phyloP scores from a whole-genome alignment of 2,888 invertebrate species.

The Perizoma flavofasciatum region DNA sequence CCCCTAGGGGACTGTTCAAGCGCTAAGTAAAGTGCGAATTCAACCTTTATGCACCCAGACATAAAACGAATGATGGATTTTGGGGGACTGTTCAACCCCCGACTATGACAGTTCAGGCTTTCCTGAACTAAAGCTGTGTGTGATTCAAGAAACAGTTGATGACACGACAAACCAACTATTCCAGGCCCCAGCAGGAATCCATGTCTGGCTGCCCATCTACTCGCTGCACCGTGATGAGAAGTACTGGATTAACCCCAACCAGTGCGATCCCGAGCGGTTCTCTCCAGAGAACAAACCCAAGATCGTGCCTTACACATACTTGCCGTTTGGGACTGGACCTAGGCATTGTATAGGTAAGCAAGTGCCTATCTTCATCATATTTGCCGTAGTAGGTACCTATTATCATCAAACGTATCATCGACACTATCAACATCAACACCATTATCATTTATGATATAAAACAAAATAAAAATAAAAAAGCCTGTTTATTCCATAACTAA shows the following conservation, averaged over 20 bases:
- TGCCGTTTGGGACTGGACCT: constrained; percentile 76
- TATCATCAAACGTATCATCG: not conserved
- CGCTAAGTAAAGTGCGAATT: no score
- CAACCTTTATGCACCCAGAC: no score
- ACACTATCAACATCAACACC: not conserved
- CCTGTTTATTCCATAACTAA: no score
- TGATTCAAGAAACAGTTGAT: no score
- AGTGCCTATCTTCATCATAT: no score
- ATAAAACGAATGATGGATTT: no score
- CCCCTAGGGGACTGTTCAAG: no score
- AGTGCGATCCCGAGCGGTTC: constrained; percentile 56
- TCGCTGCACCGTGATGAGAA: constrained; percentile 69
- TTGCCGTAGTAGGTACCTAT: no score
- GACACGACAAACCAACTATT: not conserved
- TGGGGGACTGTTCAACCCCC: no score
- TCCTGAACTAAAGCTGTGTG: no score
- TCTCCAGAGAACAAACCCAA: constrained; percentile 49
- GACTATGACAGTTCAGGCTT: no score
- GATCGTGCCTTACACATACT: constrained; percentile 64
- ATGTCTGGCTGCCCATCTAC: constrained; percentile 62
- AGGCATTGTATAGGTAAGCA: constrained; percentile 72
- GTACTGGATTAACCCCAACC: constrained; percentile 63
- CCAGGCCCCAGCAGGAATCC: constrained; percentile 59
- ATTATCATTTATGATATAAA: not conserved
- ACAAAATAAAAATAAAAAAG: no score